Percentiles rank a stretch among this genome's conserved stretches.
phyloP scores from a whole-genome alignment of 2,113 vertebrate genomes.

The Taurulus bubalis region DNA sequence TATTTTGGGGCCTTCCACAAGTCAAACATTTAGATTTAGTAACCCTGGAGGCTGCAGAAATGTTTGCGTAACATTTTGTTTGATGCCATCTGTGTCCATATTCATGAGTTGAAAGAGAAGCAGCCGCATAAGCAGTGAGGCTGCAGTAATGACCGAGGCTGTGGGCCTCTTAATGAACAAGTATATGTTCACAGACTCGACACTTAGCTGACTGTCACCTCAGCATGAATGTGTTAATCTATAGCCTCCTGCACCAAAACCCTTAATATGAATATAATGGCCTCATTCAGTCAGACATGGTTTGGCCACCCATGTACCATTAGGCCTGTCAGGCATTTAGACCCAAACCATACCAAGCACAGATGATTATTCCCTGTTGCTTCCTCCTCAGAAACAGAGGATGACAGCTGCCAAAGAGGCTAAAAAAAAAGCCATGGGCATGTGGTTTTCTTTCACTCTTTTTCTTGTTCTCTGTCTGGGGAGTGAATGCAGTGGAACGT shows the following conservation, averaged over 20 bases:
- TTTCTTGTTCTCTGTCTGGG: slow-evolving; percentile 22
- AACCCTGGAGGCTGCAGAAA: slow-evolving; percentile 68
- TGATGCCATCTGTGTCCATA: slow-evolving; percentile 77
- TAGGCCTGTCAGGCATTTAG: slow-evolving; percentile 67
- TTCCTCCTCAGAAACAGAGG: slow-evolving; percentile 52
- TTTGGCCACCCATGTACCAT: slow-evolving; percentile 66
- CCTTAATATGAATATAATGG: slow-evolving; percentile 62
- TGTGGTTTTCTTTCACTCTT: slow-evolving; percentile 18
- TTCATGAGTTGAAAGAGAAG: slow-evolving; percentile 53
- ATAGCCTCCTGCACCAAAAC: slow-evolving; percentile 43
- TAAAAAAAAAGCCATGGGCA: slow-evolving; percentile 56
- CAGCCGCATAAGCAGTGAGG: slow-evolving; percentile 35
- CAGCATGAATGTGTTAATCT: slow-evolving; percentile 34
- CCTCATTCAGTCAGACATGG: slow-evolving; percentile 77
- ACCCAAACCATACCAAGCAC: slow-evolving; percentile 65
- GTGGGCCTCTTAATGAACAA: slow-evolving; percentile 32
- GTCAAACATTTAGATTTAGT: slow-evolving; percentile 62
- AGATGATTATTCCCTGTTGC: slow-evolving; percentile 63
- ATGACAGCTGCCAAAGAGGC: slow-evolving; percentile 72
- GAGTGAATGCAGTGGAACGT: slow-evolving; percentile 9
- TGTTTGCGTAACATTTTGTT: slow-evolving; percentile 71
- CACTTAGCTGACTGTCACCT: slow-evolving; percentile 26
- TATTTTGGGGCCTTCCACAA: slow-evolving; percentile 40
- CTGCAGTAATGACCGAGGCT: slow-evolving; percentile 39
- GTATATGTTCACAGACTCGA: slow-evolving; percentile 24